Conservation (phyloP, 2,113 vertebrate genomes). For the Poecilia latipinna region DNA sequence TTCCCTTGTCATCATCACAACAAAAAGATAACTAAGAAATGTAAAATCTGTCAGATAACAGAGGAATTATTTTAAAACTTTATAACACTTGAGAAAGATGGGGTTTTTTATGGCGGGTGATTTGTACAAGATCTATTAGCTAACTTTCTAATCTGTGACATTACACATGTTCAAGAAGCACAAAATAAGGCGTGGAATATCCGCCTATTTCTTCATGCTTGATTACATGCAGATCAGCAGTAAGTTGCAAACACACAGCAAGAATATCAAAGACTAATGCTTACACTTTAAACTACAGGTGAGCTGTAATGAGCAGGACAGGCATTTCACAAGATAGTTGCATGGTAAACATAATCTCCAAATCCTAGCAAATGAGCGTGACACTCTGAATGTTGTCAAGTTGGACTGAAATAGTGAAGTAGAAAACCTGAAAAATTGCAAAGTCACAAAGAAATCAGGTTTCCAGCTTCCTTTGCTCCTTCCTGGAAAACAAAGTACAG, state of each 20-base stretch:
- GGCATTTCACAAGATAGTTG: conserved; percentile 25
- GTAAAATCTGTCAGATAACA: background rate
- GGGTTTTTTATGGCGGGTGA: too few relatives aligned
- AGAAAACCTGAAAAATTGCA: background rate
- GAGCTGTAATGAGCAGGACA: conserved; percentile 12
- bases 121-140: background rate
- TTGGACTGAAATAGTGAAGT: background rate
- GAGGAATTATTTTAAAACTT: background rate
- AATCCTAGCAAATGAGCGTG: background rate
- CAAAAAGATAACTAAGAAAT: background rate
- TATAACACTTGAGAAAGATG: too few relatives aligned
- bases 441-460: conserved; percentile 4
- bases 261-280: conserved; percentile 3
- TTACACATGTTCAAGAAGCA: background rate
- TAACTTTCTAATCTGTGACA: background rate
- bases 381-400: background rate
- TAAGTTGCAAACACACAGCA: background rate
- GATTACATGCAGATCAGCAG: background rate
- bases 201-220: conserved; percentile 7
- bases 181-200: background rate
- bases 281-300: conserved; percentile 8
- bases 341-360: conserved; percentile 20
- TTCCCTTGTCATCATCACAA: background rate
- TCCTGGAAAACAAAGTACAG: background rate
- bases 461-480: background rate